phyloP scores from a whole-genome alignment of 2,888 invertebrate genomes.

The Hypomecis atomaria region DNA sequence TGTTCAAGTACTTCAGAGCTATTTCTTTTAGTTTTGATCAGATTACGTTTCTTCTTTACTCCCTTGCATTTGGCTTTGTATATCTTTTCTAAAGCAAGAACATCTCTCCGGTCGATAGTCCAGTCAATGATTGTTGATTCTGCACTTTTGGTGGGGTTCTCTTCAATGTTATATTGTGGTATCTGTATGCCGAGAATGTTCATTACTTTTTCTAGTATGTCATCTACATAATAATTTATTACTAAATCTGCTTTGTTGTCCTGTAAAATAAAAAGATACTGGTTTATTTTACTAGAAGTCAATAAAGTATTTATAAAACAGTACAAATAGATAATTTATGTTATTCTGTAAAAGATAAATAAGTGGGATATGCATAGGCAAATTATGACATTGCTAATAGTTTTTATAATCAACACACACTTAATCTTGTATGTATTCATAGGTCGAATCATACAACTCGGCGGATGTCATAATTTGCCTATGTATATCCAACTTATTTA shows the following conservation, averaged over 20 bases:
- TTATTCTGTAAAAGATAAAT: too few relatives aligned
- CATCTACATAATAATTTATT: constrained; percentile 95
- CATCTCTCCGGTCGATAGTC: constrained; percentile 87
- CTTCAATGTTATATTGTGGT: constrained; percentile 86
- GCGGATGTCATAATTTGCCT: too few relatives aligned
- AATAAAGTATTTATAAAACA: too few relatives aligned
- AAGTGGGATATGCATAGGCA: too few relatives aligned
- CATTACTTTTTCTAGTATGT: constrained; percentile 90
- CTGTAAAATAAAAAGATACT: constrained; percentile 76
- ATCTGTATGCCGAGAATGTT: constrained; percentile 89
- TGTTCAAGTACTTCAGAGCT: constrained; percentile 32
- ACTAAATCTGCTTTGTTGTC: constrained; percentile 95
- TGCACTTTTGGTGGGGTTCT: constrained; percentile 87
- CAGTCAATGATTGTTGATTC: constrained; percentile 85
- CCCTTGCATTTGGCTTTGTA: constrained; percentile 81
- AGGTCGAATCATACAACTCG: too few relatives aligned
- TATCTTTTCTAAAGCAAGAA: constrained; percentile 86
- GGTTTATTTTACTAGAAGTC: not conserved
- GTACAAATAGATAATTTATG: too few relatives aligned
- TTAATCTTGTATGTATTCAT: too few relatives aligned
- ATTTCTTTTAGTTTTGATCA: constrained; percentile 68
- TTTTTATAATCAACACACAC: too few relatives aligned
- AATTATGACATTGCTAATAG: too few relatives aligned
- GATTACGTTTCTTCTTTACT: constrained; percentile 72
- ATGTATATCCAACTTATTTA: too few relatives aligned